Percentiles rank a stretch among this genome's conserved stretches.
Evolutionary conservation across 1,140 invertebrate species (phyloP).

Genomic region (Calosoma granatense): DNA sequence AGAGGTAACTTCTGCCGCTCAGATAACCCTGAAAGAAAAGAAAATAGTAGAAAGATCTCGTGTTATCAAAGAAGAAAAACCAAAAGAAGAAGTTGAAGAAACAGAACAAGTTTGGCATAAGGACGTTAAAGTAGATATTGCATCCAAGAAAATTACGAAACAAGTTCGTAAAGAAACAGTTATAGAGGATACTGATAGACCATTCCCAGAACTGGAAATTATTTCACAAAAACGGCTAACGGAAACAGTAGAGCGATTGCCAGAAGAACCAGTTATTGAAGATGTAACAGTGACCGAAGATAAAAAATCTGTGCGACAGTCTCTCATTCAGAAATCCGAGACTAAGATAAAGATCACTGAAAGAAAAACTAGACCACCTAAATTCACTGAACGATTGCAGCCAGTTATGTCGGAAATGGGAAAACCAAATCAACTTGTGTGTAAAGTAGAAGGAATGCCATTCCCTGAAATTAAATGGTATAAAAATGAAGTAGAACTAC

Average conservation of each 20-base stretch:
- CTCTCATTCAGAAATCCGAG: slow-evolving; percentile 38
- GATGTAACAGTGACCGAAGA: slow-evolving; percentile 32
- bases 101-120: slow-evolving; percentile 36
- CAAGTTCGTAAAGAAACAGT: slow-evolving; percentile 32
- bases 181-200: slow-evolving; percentile 36
- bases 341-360: slow-evolving; percentile 39
- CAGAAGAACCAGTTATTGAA: slow-evolving; percentile 38
- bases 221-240: slow-evolving; percentile 30
- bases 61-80: slow-evolving; percentile 27
- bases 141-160: slow-evolving; percentile 38
- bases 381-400: slow-evolving; percentile 58
- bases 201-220: slow-evolving; percentile 44
- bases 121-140: slow-evolving; percentile 39
- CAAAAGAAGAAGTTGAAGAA: slow-evolving; percentile 32
- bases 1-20: slow-evolving; percentile 31
- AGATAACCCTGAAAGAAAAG: slow-evolving; percentile 30
- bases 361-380: slow-evolving; percentile 47
- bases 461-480: slow-evolving; percentile 66
- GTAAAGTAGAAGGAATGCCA: slow-evolving; percentile 56
- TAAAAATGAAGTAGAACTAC: slow-evolving; percentile 58
- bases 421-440: slow-evolving; percentile 50
- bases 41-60: slow-evolving; percentile 21
- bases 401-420: slow-evolving; percentile 51
- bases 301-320: slow-evolving; percentile 29
- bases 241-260: slow-evolving; percentile 37